Evolutionary conservation across 2,888 invertebrate species (phyloP).

Genomic region (Anticlea derivata): DNA sequence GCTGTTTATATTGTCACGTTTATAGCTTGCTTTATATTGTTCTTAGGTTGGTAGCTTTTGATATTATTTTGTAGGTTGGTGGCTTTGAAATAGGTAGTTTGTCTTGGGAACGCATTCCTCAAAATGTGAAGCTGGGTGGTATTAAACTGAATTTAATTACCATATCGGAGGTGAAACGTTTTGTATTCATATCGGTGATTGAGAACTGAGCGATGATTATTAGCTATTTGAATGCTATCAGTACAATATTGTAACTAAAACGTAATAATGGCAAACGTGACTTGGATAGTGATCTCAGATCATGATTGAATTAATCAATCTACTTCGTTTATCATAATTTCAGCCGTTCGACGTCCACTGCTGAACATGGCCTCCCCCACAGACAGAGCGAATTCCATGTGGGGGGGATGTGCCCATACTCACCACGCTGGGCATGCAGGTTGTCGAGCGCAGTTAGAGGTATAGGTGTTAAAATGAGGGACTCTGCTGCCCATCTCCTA

Average conservation of each 20-base stretch:
- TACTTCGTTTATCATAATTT: background rate
- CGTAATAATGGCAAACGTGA: constrained; percentile 8
- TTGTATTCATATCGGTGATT: constrained; percentile 16
- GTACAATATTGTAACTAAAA: constrained; percentile 5
- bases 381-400: too few species aligned
- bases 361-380: too few species aligned
- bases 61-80: constrained; percentile 1
- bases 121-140: constrained; percentile 11
- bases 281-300: background rate
- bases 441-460: too few species aligned
- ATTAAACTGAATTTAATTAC: constrained; percentile 13
- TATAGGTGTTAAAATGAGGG: too few species aligned
- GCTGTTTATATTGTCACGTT: background rate
- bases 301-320: background rate
- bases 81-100: constrained; percentile 8
- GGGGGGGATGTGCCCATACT: too few species aligned
- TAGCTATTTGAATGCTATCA: constrained; percentile 16
- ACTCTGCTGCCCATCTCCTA: too few species aligned
- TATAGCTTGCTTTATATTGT: background rate
- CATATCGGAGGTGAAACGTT: constrained; percentile 10
- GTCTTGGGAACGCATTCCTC: constrained; percentile 11
- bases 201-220: constrained; percentile 10
- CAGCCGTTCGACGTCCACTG: too few species aligned
- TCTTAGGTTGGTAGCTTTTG: background rate
- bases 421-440: too few species aligned